phyloP scores from a whole-genome alignment of 2,113 vertebrate species.

The Bubo blakistoni region DNA sequence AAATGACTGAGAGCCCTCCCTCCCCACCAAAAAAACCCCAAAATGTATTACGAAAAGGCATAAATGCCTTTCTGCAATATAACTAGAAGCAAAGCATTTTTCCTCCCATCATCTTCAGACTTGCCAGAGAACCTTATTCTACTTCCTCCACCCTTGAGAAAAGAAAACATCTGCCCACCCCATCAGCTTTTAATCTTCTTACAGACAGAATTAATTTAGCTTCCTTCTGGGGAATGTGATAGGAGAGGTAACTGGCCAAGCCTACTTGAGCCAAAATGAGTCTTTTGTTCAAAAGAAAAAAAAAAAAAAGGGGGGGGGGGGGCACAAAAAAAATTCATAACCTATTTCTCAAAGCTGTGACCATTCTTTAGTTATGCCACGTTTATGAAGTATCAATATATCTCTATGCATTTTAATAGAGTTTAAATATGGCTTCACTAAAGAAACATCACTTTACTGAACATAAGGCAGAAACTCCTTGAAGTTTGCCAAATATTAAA shows the following conservation, averaged over 20 bases:
- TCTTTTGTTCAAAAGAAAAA: neutral
- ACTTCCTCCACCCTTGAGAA: slow-evolving; percentile 5
- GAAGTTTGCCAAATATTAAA: slow-evolving; percentile 3
- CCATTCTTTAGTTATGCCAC: neutral
- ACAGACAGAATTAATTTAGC: slow-evolving; percentile 19
- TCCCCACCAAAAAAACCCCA: neutral
- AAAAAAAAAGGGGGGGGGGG: neutral
- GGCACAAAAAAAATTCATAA: neutral
- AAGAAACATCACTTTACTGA: neutral
- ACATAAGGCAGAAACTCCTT: slow-evolving; percentile 2
- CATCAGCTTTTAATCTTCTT: slow-evolving; percentile 30
- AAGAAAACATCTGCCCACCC: slow-evolving; percentile 30
- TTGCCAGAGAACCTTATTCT: neutral
- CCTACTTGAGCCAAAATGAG: neutral
- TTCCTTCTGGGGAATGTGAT: neutral
- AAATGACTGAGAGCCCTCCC: neutral
- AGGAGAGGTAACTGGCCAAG: neutral
- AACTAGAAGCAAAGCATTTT: neutral
- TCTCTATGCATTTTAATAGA: neutral
- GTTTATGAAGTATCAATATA: neutral
- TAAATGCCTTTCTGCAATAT: neutral
- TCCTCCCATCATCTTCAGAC: neutral
- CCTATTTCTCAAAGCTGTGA: neutral
- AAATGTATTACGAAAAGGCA: neutral
- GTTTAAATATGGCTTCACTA: neutral